Evolutionary conservation across 2,113 vertebrate genomes (phyloP), one percentile per base, ranked within the genome.

Genomic region (Crocuta crocuta): DNA sequence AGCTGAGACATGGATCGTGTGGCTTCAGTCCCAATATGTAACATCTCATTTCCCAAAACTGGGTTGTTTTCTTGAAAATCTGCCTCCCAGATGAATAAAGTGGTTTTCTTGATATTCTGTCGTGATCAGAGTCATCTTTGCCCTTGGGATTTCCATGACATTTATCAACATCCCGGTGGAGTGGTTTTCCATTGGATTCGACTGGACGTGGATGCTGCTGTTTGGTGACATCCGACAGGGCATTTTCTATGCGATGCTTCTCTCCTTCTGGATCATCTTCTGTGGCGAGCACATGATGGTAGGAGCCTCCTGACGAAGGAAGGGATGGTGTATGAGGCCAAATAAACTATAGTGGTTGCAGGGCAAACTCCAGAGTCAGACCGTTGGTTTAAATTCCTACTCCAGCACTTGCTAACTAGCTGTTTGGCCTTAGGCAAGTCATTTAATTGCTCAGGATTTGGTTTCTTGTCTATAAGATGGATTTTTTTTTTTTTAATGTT

Each of bases 251-350:
- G 99, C 99, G 58, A 99, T 99, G 99, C 99, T 99, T n/a, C 99
- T 99, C 39, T 99, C 99, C 0, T 99, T 99, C 97, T 99, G 99
- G 99, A 99, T 99, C 98, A 99, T 99, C 98, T 99, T 99, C 98
- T 99, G 99, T 0, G 99, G 99, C 33, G 99, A 99, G 98, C 99
- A 99, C 98, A 99, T 99, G 98, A 99, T 99, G 99, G 99, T 99
- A 94, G 55, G 99, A 97, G 16, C 11, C 2, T 13, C 10, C 28
- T 7, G 4, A 19, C 28, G 21, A 50, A 43, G 39, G 33, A 68
- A 43, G 26, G 61, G 31, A 58, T 16, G 16, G 16, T 7, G 66
- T 50, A n/a, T 1, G 23, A 88, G 70, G n/a, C 82, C 16, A 84
- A 92, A 16, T 31, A 9, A 61, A 35, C 16, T 3, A 21, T 3